A percentile compares a stretch with the other conserved stretches of the same genome.
phyloP scores from a whole-genome alignment of 1,140 invertebrate genomes.

The Onthophagus taurus region DNA sequence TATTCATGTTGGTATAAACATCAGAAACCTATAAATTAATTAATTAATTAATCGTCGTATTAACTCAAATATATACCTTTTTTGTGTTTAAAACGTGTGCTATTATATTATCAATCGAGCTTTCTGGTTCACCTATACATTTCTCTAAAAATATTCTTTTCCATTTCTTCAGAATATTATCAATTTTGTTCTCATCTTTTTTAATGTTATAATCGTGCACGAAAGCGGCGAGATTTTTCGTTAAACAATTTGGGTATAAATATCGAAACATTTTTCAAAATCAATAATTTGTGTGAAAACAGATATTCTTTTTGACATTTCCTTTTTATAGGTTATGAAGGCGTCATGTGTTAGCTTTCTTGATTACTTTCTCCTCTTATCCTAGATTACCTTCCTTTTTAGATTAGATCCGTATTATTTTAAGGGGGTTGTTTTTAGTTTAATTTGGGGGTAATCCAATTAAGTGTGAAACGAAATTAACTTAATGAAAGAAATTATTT shows the following conservation, averaged over 20 bases:
- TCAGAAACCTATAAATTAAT: slow-evolving; percentile 4
- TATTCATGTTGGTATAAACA: slow-evolving; percentile 4
- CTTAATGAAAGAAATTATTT: too few relatives aligned
- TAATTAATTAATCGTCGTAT: background rate
- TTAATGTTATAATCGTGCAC: slow-evolving; percentile 1
- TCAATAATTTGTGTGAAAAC: background rate
- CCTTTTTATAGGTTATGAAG: background rate
- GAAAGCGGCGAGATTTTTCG: too few relatives aligned
- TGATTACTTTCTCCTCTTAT: too few relatives aligned
- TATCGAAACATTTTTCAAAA: background rate
- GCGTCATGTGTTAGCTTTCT: too few relatives aligned
- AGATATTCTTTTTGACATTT: background rate
- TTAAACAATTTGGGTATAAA: background rate
- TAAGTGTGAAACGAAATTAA: too few relatives aligned
- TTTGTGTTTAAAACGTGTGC: slow-evolving; percentile 1
- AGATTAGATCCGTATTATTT: too few relatives aligned
- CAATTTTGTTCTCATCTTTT: too few relatives aligned
- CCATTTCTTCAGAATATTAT: slow-evolving; percentile 3
- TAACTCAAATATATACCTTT: background rate
- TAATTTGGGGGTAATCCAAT: too few relatives aligned
- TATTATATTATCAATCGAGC: slow-evolving; percentile 4
- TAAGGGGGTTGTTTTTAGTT: too few relatives aligned
- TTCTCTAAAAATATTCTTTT: background rate
- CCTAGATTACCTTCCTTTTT: too few relatives aligned
- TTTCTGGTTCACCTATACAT: slow-evolving; percentile 1